Evolutionary conservation across 1,140 invertebrate genomes (phyloP), one percentile per base, ranked within the genome.

Genomic region (Dolichoris vasculosae): DNA sequence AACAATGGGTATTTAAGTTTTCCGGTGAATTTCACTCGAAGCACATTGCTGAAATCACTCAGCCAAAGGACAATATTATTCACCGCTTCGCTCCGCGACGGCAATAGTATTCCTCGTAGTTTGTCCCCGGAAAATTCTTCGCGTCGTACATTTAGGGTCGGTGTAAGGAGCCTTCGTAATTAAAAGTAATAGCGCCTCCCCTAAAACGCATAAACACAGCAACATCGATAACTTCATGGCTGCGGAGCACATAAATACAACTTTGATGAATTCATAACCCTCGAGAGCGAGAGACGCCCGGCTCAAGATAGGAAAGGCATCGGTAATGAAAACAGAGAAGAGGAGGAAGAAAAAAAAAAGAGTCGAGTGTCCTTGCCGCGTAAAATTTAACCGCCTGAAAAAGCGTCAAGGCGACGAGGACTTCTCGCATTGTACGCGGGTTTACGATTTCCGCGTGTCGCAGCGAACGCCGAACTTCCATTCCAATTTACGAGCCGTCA

Each of bases 401-500:
- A 40, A 40, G 32, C 85, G 64, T 76, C 69, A 82, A 82, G n/a
- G n/a, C 76, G 46, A 59, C 23, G 20, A 46, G 43, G 43, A 46
- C 6, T 6, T 13, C 43, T 46, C 81, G 40, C 32, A 69, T 69
- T 69, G 23, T 43, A 35, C 26, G 40, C 76, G 76, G 79, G 81
- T 83, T 77, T 15, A 46, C 59, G 75, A 86, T 85, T 86, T 87
- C 87, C 77, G 55, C 51, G 17, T 59, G 76, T 71, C 82, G 55
- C 79, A 46, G 82, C 67, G 43, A 46, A 76, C 82, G 84, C 78
- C 83, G 80, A 90, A 89, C 90, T 90, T 89, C 89, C 87, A 90
- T 89, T 92, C 90, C 91, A 93, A 93, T 93, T 93, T 93, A 93
- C 92, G 92, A 88, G 88, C 90, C 90, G 92, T 93, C 93, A 91